phyloP scores from a whole-genome alignment of 2,797 vertebrate genomes.

The Threskiornis aethiopicus region DNA sequence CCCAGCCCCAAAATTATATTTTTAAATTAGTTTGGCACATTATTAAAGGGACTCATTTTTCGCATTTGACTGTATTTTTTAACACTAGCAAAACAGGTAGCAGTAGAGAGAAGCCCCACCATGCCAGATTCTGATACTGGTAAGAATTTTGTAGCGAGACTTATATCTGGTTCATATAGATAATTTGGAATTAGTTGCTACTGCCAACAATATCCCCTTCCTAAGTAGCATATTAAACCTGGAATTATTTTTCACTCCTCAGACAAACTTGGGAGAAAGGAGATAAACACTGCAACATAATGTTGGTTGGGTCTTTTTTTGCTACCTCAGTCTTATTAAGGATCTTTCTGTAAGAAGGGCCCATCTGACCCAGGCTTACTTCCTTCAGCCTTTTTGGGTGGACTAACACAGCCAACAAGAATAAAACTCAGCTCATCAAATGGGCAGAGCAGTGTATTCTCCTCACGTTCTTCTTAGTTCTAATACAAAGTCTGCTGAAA shows the following conservation, averaged over 20 bases:
- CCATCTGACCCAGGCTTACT: neutral
- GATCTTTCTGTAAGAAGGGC: neutral
- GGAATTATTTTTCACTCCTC: neutral
- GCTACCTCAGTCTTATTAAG: neutral
- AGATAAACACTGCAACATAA: neutral
- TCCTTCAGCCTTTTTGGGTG: neutral
- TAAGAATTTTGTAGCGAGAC: neutral
- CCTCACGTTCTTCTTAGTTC: neutral
- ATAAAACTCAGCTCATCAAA: neutral
- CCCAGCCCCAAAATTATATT: neutral
- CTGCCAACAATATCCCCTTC: neutral
- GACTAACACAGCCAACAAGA: neutral
- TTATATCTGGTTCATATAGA: neutral
- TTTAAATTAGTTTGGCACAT: neutral
- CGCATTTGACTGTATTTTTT: neutral
- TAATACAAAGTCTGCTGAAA: neutral
- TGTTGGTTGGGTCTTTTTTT: neutral
- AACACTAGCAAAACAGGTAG: neutral
- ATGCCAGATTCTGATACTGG: neutral
- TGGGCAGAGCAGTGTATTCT: neutral
- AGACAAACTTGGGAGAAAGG: neutral
- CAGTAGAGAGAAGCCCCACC: neutral
- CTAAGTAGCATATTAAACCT: neutral
- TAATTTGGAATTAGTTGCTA: neutral
- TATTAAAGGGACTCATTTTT: neutral